Percentiles rank a stretch among this genome's conserved stretches.
Conservation (phyloP, 2,888 invertebrate genomes). For the Gymnocheta viridis region DNA sequence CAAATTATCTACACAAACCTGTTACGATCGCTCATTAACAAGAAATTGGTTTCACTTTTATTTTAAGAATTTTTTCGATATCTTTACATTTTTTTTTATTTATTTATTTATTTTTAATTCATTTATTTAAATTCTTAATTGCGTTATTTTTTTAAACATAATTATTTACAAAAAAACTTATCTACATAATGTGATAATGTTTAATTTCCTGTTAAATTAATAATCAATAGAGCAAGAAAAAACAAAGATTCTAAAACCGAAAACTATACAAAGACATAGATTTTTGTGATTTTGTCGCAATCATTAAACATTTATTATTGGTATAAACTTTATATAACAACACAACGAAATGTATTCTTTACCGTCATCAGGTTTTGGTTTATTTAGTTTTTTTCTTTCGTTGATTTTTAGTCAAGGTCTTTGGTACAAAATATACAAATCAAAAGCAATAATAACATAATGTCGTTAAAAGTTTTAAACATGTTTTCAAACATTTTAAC, state of each 20-base stretch:
- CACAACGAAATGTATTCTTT: slow-evolving; percentile 53
- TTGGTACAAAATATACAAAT: slow-evolving; percentile 38
- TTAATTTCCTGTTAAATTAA: slow-evolving; percentile 68
- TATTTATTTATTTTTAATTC: slow-evolving; percentile 13
- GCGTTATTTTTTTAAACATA: slow-evolving; percentile 32
- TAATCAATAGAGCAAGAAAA: slow-evolving; percentile 56
- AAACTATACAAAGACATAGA: slow-evolving; percentile 38
- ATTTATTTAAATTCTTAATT: slow-evolving; percentile 58
- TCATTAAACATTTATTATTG: slow-evolving; percentile 66
- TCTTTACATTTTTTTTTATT: neutral
- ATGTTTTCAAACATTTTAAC: slow-evolving; percentile 56
- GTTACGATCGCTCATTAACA: slow-evolving; percentile 3
- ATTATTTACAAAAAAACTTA: slow-evolving; percentile 7
- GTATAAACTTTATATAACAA: slow-evolving; percentile 60
- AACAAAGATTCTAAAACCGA: slow-evolving; percentile 60
- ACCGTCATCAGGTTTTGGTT: slow-evolving; percentile 58
- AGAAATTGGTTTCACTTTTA: slow-evolving; percentile 56
- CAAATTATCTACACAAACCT: slow-evolving; percentile 21
- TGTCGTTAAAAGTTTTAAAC: slow-evolving; percentile 59
- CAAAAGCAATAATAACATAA: slow-evolving; percentile 44
- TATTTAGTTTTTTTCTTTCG: slow-evolving; percentile 20
- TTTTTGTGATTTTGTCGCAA: slow-evolving; percentile 59
- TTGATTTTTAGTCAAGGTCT: slow-evolving; percentile 64
- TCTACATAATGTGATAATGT: slow-evolving; percentile 54
- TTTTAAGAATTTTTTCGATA: slow-evolving; percentile 29